These are phyloP conservation scores for Exephanes ischioxanthus DNA, from an alignment of 2,888 invertebrate genomes.

Conservation along the genomic window DNA sequence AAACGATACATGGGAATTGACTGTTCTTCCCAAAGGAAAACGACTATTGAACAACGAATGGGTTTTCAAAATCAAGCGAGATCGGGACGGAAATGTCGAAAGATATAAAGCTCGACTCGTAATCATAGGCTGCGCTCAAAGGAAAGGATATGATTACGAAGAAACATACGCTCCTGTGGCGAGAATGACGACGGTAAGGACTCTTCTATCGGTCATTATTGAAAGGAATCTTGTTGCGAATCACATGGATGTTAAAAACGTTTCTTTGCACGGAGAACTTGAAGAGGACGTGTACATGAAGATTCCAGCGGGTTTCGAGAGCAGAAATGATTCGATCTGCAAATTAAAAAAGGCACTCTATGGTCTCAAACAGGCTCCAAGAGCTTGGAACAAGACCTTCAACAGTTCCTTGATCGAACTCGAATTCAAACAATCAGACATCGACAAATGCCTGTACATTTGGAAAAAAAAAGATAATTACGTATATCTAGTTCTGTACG, in stretches of 20 bases:
- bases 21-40: slow-evolving; percentile 27
- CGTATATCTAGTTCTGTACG: slow-evolving; percentile 72
- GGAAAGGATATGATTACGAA: slow-evolving; percentile 72
- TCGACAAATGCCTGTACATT: slow-evolving; percentile 74
- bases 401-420: slow-evolving; percentile 65
- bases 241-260: slow-evolving; percentile 76
- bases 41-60: slow-evolving; percentile 59
- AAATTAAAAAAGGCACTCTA: slow-evolving; percentile 75
- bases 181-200: slow-evolving; percentile 64
- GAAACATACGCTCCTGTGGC: slow-evolving; percentile 77
- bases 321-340: slow-evolving; percentile 61
- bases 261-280: slow-evolving; percentile 75
- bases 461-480: slow-evolving; percentile 38
- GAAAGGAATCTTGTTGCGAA: slow-evolving; percentile 59
- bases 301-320: slow-evolving; percentile 46
- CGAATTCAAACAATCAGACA: slow-evolving; percentile 66
- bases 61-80: slow-evolving; percentile 69
- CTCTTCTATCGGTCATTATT: slow-evolving; percentile 59
- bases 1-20: slow-evolving; percentile 58
- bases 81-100: slow-evolving; percentile 62
- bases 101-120: slow-evolving; percentile 72
- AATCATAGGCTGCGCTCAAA: slow-evolving; percentile 72
- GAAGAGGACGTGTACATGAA: slow-evolving; percentile 75
- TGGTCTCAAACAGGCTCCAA: slow-evolving; percentile 76
- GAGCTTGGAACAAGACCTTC: slow-evolving; percentile 74